Conservation (phyloP, 2,797 vertebrate genomes). For the Tolypeutes matacus region DNA sequence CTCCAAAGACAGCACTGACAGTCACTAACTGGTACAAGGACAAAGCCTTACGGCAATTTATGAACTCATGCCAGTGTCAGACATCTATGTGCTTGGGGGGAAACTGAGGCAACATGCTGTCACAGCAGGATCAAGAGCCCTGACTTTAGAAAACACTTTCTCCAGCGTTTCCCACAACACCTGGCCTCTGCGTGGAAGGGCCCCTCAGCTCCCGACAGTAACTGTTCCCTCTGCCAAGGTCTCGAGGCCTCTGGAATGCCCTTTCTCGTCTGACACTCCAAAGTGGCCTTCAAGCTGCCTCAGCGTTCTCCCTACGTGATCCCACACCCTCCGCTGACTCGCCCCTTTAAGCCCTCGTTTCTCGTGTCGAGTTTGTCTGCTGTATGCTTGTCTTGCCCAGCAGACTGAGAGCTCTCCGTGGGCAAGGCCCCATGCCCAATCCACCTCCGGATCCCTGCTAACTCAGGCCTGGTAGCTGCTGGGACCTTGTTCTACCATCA, state of each 20-base stretch:
- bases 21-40: neutral
- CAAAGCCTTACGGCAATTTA: neutral
- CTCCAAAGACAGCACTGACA: neutral
- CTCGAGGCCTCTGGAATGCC: neutral
- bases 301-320: neutral
- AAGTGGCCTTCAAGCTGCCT: neutral
- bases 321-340: neutral
- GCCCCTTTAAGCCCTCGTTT: neutral
- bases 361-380: neutral
- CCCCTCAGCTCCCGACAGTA: neutral
- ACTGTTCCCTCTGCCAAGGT: neutral
- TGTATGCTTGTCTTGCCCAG: neutral
- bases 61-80: rapidly evolving
- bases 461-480: rapidly evolving
- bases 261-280: neutral
- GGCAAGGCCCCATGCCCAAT: rapidly evolving
- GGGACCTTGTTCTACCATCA: neutral
- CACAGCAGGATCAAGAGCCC: neutral
- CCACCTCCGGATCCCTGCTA: rapidly evolving
- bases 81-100: rapidly evolving
- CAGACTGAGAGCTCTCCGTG: neutral
- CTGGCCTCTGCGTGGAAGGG: neutral
- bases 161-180: neutral
- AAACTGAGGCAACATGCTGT: too few species aligned
- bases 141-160: neutral